Percentiles rank a stretch among this genome's conserved stretches.
phyloP scores from a whole-genome alignment of 1,140 invertebrate genomes.

The Drosophila lacertosa region DNA sequence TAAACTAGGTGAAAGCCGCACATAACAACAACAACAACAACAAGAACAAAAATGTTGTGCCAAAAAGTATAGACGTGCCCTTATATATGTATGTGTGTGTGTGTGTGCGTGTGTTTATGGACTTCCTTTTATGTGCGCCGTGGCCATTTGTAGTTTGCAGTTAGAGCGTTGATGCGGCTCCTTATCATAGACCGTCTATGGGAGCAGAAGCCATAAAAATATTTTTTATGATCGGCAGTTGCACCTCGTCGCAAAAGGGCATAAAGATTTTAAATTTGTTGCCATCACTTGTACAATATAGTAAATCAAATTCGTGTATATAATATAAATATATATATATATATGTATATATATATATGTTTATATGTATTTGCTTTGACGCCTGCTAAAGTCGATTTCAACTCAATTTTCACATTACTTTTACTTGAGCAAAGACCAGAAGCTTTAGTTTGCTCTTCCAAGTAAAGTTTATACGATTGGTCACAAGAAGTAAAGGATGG shows the following conservation, averaged over 20 bases:
- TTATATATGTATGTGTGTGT: slow-evolving; percentile 15
- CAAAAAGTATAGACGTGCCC: slow-evolving; percentile 61
- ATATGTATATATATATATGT: neutral
- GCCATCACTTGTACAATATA: slow-evolving; percentile 4
- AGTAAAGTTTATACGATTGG: no score
- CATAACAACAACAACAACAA: slow-evolving; percentile 41
- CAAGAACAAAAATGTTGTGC: slow-evolving; percentile 57
- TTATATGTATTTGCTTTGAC: no score
- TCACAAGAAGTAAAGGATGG: no score
- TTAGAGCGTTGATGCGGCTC: slow-evolving; percentile 32
- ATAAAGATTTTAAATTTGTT: slow-evolving; percentile 49
- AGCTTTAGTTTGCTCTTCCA: no score
- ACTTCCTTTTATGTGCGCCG: slow-evolving; percentile 63
- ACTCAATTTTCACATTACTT: neutral
- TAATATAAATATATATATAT: neutral
- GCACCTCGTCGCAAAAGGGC: slow-evolving; percentile 36
- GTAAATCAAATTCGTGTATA: slow-evolving; percentile 32
- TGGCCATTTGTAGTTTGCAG: slow-evolving; percentile 71
- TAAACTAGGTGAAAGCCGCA: slow-evolving; percentile 67
- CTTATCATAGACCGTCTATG: slow-evolving; percentile 43
- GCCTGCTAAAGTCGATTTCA: neutral
- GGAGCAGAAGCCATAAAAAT: slow-evolving; percentile 59
- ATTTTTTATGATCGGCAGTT: slow-evolving; percentile 61
- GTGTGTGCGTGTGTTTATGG: slow-evolving; percentile 21
- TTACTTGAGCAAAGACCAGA: no score